Evolutionary conservation across 1,140 invertebrate genomes (phyloP).

Genomic region (Parapsyche elsis): DNA sequence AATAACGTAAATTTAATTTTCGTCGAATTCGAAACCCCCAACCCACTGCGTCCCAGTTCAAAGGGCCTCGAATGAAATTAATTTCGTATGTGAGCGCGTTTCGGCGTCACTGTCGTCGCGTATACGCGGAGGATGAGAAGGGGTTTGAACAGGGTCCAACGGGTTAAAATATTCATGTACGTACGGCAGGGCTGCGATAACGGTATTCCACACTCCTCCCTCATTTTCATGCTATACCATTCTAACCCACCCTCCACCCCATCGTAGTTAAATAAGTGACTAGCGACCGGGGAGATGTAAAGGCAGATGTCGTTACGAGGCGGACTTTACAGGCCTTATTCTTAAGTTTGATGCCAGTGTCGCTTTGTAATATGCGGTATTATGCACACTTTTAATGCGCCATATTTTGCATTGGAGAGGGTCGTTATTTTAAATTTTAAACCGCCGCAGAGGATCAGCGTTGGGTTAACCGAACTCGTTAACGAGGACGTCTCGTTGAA

Average conservation of each 20-base stretch:
- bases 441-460: too few species aligned
- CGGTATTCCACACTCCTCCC: not conserved
- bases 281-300: conserved; percentile 42
- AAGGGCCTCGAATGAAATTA: conserved; percentile 21
- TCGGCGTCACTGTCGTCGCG: conserved; percentile 15
- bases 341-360: not conserved
- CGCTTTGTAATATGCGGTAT: not conserved
- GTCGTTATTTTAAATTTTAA: too few species aligned
- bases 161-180: conserved; percentile 49
- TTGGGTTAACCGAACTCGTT: too few species aligned
- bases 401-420: too few species aligned
- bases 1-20: conserved; percentile 31
- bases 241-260: too few species aligned
- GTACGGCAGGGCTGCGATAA: conserved; percentile 36
- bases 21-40: not conserved
- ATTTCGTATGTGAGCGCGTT: conserved; percentile 16
- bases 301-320: conserved; percentile 40
- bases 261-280: conserved; percentile 36
- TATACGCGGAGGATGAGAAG: not conserved
- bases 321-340: conserved; percentile 13
- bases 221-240: too few species aligned
- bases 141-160: conserved; percentile 11
- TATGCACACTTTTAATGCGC: not conserved
- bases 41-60: not conserved
- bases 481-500: too few species aligned